phyloP scores from a whole-genome alignment of 2,797 vertebrate species.

The Amblyraja radiata region DNA sequence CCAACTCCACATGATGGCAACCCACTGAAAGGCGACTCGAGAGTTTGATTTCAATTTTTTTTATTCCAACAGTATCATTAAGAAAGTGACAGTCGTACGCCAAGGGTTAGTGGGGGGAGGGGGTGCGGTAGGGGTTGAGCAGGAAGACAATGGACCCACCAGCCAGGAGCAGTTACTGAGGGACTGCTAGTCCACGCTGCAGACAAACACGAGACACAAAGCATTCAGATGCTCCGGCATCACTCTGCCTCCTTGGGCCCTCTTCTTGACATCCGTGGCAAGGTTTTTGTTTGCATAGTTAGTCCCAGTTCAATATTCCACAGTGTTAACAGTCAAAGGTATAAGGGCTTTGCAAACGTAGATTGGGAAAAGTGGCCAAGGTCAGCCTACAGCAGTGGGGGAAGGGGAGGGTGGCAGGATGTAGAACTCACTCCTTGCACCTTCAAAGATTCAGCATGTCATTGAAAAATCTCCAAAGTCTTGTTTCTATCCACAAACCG shows the following conservation, averaged over 20 bases:
- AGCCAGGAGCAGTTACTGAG: background rate
- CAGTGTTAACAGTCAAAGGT: background rate
- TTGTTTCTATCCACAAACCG: background rate
- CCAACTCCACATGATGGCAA: no score
- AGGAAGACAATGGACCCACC: slow-evolving; percentile 4
- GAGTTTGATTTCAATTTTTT: background rate
- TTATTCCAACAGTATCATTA: slow-evolving; percentile 30
- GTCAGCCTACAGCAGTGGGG: background rate
- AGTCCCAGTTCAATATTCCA: slow-evolving; percentile 10
- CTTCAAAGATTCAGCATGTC: background rate
- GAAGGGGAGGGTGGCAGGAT: background rate
- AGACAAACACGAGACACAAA: slow-evolving; percentile 3
- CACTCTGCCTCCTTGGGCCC: no score
- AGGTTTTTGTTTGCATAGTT: slow-evolving; percentile 22
- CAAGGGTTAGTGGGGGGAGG: background rate
- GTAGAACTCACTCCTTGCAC: background rate
- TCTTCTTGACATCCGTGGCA: background rate
- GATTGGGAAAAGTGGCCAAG: background rate
- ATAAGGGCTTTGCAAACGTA: background rate
- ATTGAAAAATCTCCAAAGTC: background rate
- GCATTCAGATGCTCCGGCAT: background rate
- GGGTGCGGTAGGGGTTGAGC: background rate
- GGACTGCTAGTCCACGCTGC: background rate
- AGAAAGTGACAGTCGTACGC: slow-evolving; percentile 14
- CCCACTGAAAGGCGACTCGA: background rate